Base-by-base conservation (phyloP, 2,888 invertebrate genomes). In the Epiblema foenella region DNA sequence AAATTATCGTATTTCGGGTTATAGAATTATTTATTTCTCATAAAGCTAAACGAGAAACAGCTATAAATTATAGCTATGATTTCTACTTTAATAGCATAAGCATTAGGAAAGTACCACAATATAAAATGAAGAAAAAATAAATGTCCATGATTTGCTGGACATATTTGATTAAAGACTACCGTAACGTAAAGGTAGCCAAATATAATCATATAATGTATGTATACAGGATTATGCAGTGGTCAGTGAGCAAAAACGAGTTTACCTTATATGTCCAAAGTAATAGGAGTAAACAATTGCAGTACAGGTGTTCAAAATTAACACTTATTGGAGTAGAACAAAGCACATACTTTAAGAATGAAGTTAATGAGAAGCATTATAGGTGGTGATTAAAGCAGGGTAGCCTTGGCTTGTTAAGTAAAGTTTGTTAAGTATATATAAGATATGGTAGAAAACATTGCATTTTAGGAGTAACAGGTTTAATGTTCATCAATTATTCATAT, bases 261-360 rank as follows among this genome's bases (percentile, higher is more conserved):
- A 24, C 10, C 24, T 18, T 2, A 33, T 49, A 20, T 58, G 37
- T 37, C 20, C 37, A 58, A 46, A 15, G 18, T 56, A 17, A 66
- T 59, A 68, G 42, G 18, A 18, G 29, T 52, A 29, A 39, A n/a
- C 56, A 42, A 62, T 56, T 63, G 49, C 20, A 57, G 15, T 37
- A 62, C 62, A 33, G 33, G 46, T 69, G 54, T 54, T 20, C 49
- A 56, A 69, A 68, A 52, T 69, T 33, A 56, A n/a, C n/a, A 37
- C 10, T 68, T 62, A 62, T 56, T 69, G 49, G 56, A 56, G 68
- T 62, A 63, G 37, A 62, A 68, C n/a, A n/a, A n/a, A n/a, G n/a
- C 58, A 8, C 20, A 18, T 1, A 33, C 7, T 24, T 56, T 49
- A 39, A 49, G 39, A 58, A 64, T 54, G 39, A 51, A 51, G 49